Conservation (phyloP, 2,888 invertebrate species). For the Cabera pusaria region DNA sequence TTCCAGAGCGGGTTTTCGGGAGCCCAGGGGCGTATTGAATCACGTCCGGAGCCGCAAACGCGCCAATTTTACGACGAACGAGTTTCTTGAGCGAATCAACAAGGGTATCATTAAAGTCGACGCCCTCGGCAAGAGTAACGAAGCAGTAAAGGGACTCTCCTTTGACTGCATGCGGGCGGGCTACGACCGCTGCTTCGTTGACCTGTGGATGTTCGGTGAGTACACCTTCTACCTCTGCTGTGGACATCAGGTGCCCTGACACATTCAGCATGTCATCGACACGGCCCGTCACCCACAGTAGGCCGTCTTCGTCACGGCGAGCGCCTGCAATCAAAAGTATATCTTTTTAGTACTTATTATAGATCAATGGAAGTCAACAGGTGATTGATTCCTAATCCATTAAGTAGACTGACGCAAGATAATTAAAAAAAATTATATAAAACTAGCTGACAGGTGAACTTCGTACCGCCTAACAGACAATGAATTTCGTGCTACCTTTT, state of each 20-base stretch:
- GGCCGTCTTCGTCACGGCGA: slow-evolving; percentile 95
- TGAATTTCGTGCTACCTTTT: too few relatives aligned
- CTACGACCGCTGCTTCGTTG: slow-evolving; percentile 97
- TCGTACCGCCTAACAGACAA: too few relatives aligned
- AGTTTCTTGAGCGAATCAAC: slow-evolving; percentile 88
- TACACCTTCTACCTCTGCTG: slow-evolving; percentile 95
- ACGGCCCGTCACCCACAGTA: slow-evolving; percentile 97
- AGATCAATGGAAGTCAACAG: too few relatives aligned
- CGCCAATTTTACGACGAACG: slow-evolving; percentile 96
- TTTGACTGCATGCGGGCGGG: slow-evolving; percentile 96
- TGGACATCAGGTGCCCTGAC: slow-evolving; percentile 98
- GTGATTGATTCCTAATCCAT: too few relatives aligned
- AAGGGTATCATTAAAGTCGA: slow-evolving; percentile 87
- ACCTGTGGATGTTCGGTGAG: slow-evolving; percentile 90
- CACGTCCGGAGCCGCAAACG: slow-evolving; percentile 97
- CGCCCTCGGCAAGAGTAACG: slow-evolving; percentile 93
- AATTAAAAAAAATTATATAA: too few relatives aligned
- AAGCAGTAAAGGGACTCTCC: slow-evolving; percentile 99
- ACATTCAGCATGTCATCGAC: slow-evolving; percentile 99
- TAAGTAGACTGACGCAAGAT: too few relatives aligned
- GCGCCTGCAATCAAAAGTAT: slow-evolving; percentile 86
- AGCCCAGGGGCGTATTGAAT: slow-evolving; percentile 97
- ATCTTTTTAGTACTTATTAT: too few relatives aligned
- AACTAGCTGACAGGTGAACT: too few relatives aligned
- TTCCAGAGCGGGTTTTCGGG: slow-evolving; percentile 98